Evolutionary conservation across 2,888 invertebrate species (phyloP), one percentile per base, ranked within the genome.

Genomic region (Linnaemya tessellans): DNA sequence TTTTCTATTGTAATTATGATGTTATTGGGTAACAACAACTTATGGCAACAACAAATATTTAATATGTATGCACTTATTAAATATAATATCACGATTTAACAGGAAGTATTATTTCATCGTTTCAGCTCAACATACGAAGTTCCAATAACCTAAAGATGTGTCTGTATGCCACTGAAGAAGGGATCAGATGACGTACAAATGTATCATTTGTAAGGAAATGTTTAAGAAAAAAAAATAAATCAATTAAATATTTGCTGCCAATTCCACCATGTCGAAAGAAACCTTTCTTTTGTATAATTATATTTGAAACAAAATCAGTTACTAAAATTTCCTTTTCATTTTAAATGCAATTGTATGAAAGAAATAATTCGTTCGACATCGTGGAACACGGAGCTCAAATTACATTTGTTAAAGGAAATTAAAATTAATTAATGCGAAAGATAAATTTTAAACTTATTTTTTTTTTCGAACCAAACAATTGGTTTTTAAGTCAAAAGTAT

Each of bases 21-120:
- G 74, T 75, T 67, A 80, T 80, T 80, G 46, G 56, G 51, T 74
- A 80, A 74, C 64, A 74, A 56, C 54, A 75, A 68, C 22, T 22
- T 30, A 18, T 25, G 22, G 49, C 30, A 38, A 62, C 35, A 51
- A 64, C 8, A 51, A 62, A n/a, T 58, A 30, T 13, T 35, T n/a
- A 49, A 20, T 30, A 30, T 30, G 30, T 30, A 30, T 30, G 30
- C 30, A 73, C 1, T 56, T 43, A 75, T 56, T 65, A 35, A 56
- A 7, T 41, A 43, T 64, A 41, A 64, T 62, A 75, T 68, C 51
- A 41, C 11, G n/a, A 62, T 62, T 43, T 54, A 68, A 35, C 62
- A 81, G 80, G 74, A 81, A 81, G 74, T 81, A 81, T 68, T 68
- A 30, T 11, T 71, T 35, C 22, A 49, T 41, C 9, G 60, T 20